Conservation (phyloP, 2,888 invertebrate genomes). For the Agelastica alni region DNA sequence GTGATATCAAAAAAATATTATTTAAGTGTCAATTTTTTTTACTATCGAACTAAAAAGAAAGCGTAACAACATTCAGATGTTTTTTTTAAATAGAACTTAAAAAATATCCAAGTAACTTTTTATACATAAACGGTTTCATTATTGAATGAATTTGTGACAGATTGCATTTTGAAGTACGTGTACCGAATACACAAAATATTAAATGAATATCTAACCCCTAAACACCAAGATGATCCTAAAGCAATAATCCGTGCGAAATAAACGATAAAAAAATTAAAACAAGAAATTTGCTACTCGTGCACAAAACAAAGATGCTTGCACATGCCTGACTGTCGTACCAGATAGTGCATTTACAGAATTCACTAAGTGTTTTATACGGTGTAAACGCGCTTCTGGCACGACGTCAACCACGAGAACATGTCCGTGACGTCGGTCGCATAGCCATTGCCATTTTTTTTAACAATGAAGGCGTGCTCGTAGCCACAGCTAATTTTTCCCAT, state of each 20-base stretch:
- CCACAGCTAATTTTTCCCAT: constrained; percentile 24
- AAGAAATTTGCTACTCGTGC: constrained; percentile 33
- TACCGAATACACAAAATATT: too few species aligned
- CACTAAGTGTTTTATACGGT: constrained; percentile 56
- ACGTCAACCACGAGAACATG: constrained; percentile 66
- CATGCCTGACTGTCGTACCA: constrained; percentile 95
- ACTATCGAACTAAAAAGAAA: too few species aligned
- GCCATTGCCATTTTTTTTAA: constrained; percentile 21
- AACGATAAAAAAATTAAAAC: constrained; percentile 29
- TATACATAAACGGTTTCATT: too few species aligned
- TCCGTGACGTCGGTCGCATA: constrained; percentile 18
- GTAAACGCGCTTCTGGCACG: constrained; percentile 99
- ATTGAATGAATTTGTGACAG: too few species aligned
- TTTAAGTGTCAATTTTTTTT: too few species aligned
- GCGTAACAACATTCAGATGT: too few species aligned
- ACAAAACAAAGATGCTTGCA: constrained; percentile 53
- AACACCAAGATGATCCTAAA: too few species aligned
- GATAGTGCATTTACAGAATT: constrained; percentile 98
- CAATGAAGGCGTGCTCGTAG: constrained; percentile 21
- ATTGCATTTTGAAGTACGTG: too few species aligned
- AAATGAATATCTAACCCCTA: too few species aligned
- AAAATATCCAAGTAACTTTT: too few species aligned
- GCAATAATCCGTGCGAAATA: background rate
- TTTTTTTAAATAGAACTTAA: too few species aligned
- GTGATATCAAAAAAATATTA: too few species aligned